Percentiles rank a stretch among this genome's conserved stretches.
phyloP scores from a whole-genome alignment of 2,113 vertebrate species.

The Clarias gariepinus region DNA sequence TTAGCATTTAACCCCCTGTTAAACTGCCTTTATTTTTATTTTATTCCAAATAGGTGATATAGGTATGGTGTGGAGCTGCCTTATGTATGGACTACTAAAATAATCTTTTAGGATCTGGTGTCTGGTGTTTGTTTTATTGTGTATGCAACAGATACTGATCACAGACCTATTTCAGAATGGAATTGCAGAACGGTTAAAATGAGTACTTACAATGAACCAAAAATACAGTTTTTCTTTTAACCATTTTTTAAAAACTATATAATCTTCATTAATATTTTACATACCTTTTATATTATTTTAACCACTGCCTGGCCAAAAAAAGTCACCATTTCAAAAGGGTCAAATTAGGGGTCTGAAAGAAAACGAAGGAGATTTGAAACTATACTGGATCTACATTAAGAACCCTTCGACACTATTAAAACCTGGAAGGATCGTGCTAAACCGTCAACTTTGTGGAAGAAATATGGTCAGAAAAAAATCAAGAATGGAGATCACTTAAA shows the following conservation, averaged over 20 bases:
- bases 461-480: no score
- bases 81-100: conserved; percentile 32
- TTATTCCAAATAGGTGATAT: background rate
- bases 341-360: no score
- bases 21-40: conserved; percentile 21
- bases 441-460: no score
- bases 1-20: conserved; percentile 3
- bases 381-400: no score
- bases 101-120: conserved; percentile 26
- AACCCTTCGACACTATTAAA: no score
- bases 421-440: no score
- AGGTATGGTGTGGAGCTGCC: conserved; percentile 24
- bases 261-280: background rate
- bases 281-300: background rate
- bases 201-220: background rate
- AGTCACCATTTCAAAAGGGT: no score
- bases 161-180: background rate
- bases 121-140: background rate
- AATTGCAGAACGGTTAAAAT: background rate
- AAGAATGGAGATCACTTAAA: no score
- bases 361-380: no score
- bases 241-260: background rate
- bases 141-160: background rate
- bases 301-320: no score
- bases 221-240: background rate